phyloP scores from a whole-genome alignment of 2,888 invertebrate genomes.

The Amiota mariae region DNA sequence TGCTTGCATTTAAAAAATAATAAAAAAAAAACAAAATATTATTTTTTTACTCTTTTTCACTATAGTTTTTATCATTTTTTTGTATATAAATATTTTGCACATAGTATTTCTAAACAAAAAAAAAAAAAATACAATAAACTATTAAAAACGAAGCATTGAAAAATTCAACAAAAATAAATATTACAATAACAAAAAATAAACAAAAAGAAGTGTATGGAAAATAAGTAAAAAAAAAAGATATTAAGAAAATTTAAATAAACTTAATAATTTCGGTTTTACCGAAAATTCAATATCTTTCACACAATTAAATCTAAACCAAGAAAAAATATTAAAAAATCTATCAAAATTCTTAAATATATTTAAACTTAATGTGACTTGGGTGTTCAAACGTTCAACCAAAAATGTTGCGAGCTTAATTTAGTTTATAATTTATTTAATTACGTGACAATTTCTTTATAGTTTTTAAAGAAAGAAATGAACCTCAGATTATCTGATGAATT shows the following conservation, averaged over 20 bases:
- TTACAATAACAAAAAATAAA: not conserved
- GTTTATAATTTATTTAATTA: no score
- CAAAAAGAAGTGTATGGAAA: no score
- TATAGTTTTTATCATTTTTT: not conserved
- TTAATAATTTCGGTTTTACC: slow-evolving; percentile 16
- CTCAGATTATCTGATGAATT: no score
- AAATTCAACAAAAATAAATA: not conserved
- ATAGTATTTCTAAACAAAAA: slow-evolving; percentile 1
- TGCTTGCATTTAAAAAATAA: slow-evolving; percentile 41
- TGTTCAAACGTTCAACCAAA: no score
- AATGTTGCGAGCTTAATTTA: no score
- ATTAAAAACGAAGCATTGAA: slow-evolving; percentile 16
- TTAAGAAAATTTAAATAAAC: slow-evolving; percentile 16
- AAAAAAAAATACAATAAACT: slow-evolving; percentile 17
- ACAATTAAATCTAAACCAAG: not conserved
- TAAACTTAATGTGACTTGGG: no score
- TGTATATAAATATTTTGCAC: slow-evolving; percentile 24
- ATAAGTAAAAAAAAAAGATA: slow-evolving; percentile 31
- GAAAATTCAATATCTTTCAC: slow-evolving; percentile 4
- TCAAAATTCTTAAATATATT: no score
- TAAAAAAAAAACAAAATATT: not conserved
- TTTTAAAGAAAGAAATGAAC: no score
- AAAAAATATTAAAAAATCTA: no score
- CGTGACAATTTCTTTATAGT: no score
- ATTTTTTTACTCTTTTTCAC: not conserved